A percentile compares a stretch with the other conserved stretches of the same genome.
Conservation (phyloP, 2,888 invertebrate genomes). For the Fragum sueziense region DNA sequence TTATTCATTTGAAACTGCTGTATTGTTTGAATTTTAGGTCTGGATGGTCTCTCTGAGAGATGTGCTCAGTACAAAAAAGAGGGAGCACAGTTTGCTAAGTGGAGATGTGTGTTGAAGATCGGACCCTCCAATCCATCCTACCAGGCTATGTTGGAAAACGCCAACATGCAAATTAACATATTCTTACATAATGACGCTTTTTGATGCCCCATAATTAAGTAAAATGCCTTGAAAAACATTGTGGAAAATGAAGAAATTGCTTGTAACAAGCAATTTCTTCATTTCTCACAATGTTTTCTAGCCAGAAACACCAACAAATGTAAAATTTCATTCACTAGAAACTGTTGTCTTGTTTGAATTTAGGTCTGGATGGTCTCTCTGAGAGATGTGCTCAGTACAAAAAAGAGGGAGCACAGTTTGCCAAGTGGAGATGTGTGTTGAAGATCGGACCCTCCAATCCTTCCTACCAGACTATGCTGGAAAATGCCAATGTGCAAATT, state of each 20-base stretch:
- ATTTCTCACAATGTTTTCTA: too few relatives aligned
- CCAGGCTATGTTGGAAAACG: constrained; percentile 95
- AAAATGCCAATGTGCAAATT: constrained; percentile 98
- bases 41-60: constrained; percentile 95
- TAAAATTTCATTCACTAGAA: too few relatives aligned
- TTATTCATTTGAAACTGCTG: too few relatives aligned
- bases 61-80: constrained; percentile 99
- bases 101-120: constrained; percentile 98
- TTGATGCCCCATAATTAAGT: too few relatives aligned
- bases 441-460: constrained; percentile 96
- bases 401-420: constrained; percentile 98
- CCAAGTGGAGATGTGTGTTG: constrained; percentile 98
- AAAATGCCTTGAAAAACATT: too few relatives aligned
- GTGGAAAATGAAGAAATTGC: too few relatives aligned
- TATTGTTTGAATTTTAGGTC: too few relatives aligned
- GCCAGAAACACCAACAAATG: too few relatives aligned
- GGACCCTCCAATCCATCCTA: constrained; percentile 94
- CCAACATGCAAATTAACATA: too few relatives aligned
- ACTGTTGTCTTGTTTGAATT: too few relatives aligned
- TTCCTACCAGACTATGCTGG: constrained; percentile 93
- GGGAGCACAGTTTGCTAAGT: constrained; percentile 98
- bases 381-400: constrained; percentile 98
- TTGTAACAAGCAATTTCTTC: too few relatives aligned
- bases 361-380: constrained; percentile 95
- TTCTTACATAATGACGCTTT: too few relatives aligned